Evolutionary conservation across 2,797 vertebrate genomes (phyloP).

Genomic region (Chloroceryle amazona): DNA sequence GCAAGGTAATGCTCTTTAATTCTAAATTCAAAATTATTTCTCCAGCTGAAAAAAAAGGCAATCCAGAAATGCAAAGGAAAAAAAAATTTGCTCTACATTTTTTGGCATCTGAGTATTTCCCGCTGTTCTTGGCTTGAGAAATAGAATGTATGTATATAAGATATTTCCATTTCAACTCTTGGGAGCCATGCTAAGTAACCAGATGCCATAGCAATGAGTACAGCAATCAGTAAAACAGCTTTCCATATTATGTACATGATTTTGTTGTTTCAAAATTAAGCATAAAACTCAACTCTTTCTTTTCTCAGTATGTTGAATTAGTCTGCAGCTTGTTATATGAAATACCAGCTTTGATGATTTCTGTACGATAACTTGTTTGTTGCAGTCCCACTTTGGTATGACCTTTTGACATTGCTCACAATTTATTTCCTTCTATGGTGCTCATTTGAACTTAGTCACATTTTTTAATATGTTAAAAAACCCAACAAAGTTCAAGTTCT

Average conservation of each 20-base stretch:
- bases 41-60: not conserved
- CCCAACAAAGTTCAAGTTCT: not conserved
- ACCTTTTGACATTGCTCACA: not conserved
- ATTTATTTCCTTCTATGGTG: not conserved
- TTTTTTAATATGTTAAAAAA: not conserved
- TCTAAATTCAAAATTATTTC: not conserved
- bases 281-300: not conserved
- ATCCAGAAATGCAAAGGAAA: not conserved
- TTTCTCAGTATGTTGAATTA: not conserved
- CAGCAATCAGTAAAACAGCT: not conserved
- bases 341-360: not conserved
- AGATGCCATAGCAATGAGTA: not conserved
- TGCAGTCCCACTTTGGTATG: not conserved
- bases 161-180: not conserved
- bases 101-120: not conserved
- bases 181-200: not conserved
- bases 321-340: not conserved
- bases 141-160: not conserved
- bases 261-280: not conserved
- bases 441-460: not conserved
- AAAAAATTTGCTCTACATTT: not conserved
- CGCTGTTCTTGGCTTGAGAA: not conserved
- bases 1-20: not conserved
- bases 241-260: not conserved
- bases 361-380: not conserved